Conservation (phyloP, 2,113 vertebrate species). For the Ciconia maguari region DNA sequence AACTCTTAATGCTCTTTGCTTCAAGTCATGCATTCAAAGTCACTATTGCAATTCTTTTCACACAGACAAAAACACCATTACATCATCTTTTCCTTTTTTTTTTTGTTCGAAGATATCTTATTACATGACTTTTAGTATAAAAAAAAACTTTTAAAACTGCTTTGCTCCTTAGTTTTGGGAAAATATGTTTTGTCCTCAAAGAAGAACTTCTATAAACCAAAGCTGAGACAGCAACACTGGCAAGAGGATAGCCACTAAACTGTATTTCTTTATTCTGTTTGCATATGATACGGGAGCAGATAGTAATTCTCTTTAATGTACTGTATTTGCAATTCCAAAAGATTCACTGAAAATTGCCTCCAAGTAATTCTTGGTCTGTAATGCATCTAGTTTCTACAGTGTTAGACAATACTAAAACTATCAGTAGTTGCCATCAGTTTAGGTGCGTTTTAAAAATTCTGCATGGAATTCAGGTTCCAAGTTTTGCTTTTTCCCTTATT, state of each 20-base stretch:
- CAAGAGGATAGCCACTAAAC: not conserved
- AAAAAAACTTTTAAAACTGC: not conserved
- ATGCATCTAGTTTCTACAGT: not conserved
- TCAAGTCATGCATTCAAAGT: not conserved
- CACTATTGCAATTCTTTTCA: not conserved
- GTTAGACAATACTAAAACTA: not conserved
- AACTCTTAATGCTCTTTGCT: not conserved
- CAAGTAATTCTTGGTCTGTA: not conserved
- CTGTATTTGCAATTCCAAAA: constrained; percentile 23
- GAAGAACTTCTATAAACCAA: not conserved
- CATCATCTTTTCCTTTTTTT: not conserved
- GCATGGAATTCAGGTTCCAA: not conserved
- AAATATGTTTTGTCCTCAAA: not conserved
- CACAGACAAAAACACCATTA: not conserved
- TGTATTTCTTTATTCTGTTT: constrained; percentile 17
- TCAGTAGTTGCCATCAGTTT: not conserved
- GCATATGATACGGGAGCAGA: not conserved
- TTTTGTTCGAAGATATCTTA: not conserved
- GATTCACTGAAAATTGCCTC: not conserved
- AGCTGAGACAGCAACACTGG: not conserved
- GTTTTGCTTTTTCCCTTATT: not conserved
- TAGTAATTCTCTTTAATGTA: not conserved
- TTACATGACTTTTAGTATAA: not conserved
- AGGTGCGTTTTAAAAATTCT: not conserved
- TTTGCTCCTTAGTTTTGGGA: not conserved